phyloP scores from a whole-genome alignment of 2,888 invertebrate genomes.

The Agrotis segetum region DNA sequence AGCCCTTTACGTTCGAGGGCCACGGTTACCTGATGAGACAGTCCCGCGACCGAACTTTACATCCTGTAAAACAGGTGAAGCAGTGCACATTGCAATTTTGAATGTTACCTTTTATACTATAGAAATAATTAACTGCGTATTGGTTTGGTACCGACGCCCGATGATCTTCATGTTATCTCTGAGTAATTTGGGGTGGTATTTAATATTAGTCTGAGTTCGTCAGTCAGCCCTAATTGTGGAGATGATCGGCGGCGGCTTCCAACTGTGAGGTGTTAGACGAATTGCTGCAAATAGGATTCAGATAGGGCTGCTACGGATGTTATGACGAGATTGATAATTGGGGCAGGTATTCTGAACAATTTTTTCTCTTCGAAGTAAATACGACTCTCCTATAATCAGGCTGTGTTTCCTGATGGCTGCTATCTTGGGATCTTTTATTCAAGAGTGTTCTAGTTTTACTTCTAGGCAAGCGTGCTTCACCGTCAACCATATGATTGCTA shows the following conservation, averaged over 20 bases:
- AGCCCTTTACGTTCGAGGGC: too few species aligned
- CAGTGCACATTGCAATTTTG: background rate
- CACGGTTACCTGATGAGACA: too few species aligned
- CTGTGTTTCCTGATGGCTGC: too few species aligned
- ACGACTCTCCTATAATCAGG: too few species aligned
- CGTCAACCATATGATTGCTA: too few species aligned
- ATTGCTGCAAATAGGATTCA: conserved; percentile 85
- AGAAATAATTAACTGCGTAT: background rate
- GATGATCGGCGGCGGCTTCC: conserved; percentile 77
- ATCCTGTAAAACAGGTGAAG: background rate
- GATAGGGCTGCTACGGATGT: conserved; percentile 73
- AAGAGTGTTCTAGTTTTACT: too few species aligned
- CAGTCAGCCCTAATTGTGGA: conserved; percentile 82
- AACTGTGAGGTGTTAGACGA: conserved; percentile 79
- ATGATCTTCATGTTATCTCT: conserved; percentile 14
- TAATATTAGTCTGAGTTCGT: conserved; percentile 69
- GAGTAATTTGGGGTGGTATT: conserved; percentile 32
- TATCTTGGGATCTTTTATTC: too few species aligned
- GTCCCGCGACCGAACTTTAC: too few species aligned
- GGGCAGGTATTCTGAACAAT: too few species aligned
- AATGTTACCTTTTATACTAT: background rate
- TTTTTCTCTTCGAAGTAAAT: too few species aligned
- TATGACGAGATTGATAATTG: background rate
- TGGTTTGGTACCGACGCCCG: background rate
- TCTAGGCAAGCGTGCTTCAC: too few species aligned